These are phyloP conservation scores for Bombus sibiricus DNA, from an alignment of 1,140 invertebrate species.

Conservation along the genomic window DNA sequence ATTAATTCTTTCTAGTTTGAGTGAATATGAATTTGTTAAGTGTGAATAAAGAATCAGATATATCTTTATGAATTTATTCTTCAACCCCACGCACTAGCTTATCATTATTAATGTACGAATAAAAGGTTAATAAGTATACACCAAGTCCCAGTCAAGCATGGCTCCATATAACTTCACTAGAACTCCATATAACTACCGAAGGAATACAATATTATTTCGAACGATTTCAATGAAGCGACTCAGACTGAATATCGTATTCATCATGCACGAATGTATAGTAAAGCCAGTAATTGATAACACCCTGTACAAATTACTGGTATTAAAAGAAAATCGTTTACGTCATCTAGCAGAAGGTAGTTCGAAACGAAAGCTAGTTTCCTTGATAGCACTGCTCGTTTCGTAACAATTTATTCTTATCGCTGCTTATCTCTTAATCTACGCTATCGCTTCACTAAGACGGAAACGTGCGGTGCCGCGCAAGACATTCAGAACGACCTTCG, in stretches of 20 bases:
- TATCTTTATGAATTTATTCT: neutral
- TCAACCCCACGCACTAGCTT: neutral
- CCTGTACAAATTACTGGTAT: neutral
- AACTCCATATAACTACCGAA: neutral
- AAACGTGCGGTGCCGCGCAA: slow-evolving; percentile 8
- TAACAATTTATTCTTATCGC: slow-evolving; percentile 16
- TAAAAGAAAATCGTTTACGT: neutral
- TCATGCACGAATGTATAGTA: neutral
- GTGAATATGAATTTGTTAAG: neutral
- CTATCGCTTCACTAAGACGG: slow-evolving; percentile 9
- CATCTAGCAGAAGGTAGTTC: neutral
- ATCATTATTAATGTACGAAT: too few relatives aligned
- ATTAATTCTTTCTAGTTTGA: neutral
- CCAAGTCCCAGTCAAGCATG: neutral
- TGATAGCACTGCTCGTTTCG: neutral
- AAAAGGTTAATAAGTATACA: neutral
- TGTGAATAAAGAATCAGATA: neutral
- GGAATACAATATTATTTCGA: neutral
- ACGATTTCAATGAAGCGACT: neutral
- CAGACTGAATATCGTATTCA: neutral
- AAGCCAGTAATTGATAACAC: neutral
- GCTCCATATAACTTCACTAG: neutral
- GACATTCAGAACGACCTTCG: slow-evolving; percentile 12
- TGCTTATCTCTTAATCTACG: slow-evolving; percentile 27
- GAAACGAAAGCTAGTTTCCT: neutral